Evolutionary conservation across 2,797 vertebrate species (phyloP).

Genomic region (Cossypha niveicapilla): DNA sequence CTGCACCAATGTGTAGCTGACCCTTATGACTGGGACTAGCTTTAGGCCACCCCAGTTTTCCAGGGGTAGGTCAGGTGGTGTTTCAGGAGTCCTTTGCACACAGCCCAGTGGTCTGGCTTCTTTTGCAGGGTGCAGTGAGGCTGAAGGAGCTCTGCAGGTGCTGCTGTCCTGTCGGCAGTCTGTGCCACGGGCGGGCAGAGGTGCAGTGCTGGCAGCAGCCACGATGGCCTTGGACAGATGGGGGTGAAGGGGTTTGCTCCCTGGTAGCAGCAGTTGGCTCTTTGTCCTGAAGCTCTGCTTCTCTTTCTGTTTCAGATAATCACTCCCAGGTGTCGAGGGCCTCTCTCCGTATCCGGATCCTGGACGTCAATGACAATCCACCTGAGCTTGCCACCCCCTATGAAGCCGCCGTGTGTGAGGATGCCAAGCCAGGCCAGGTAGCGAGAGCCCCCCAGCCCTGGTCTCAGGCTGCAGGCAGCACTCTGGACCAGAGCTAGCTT

Average conservation of each 20-base stretch:
- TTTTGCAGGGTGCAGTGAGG: neutral
- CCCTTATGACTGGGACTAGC: neutral
- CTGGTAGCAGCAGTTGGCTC: neutral
- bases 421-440: constrained; percentile 96
- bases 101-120: neutral
- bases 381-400: constrained; percentile 93
- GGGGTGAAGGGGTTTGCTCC: neutral
- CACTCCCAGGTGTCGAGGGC: constrained; percentile 85
- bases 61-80: neutral
- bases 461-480: accelerated
- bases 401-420: constrained; percentile 92
- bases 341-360: constrained; percentile 89
- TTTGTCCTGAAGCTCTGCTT: neutral
- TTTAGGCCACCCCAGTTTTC: neutral
- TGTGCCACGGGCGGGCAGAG: accelerated
- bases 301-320: constrained; percentile 80
- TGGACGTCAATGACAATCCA: constrained; percentile 97
- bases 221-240: accelerated
- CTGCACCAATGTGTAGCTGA: neutral
- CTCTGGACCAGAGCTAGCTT: neutral
- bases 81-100: neutral
- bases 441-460: neutral
- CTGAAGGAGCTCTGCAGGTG: neutral
- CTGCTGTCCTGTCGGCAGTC: accelerated
- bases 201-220: neutral